phyloP scores from a whole-genome alignment of 53 echinoderm and acorn worm species.

The Holothuria leucospilota region DNA sequence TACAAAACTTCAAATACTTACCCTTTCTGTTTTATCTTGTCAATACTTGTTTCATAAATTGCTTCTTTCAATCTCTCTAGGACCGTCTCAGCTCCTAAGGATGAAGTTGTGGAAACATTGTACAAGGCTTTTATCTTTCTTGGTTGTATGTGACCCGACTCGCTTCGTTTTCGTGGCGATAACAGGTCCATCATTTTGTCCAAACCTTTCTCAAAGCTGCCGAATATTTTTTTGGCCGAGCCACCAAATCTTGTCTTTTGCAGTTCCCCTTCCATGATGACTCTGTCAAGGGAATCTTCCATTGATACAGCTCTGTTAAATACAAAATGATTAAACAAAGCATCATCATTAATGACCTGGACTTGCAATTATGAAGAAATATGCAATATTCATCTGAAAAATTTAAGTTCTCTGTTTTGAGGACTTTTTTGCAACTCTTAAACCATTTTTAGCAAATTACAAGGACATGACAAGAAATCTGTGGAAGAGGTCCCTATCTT shows the following conservation, averaged over 20 bases:
- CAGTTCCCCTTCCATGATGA: constrained; percentile 56
- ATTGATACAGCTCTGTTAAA: constrained; percentile 90
- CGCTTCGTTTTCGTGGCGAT: constrained; percentile 82
- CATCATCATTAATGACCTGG: neutral
- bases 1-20: constrained; percentile 37
- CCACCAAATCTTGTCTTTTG: constrained; percentile 78
- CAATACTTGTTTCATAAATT: constrained; percentile 74
- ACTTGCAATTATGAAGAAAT: neutral
- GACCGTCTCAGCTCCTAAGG: constrained; percentile 83
- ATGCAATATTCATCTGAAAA: too few species aligned
- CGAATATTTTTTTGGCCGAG: constrained; percentile 99
- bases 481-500: too few species aligned
- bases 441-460: too few species aligned
- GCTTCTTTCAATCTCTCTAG: constrained; percentile 88
- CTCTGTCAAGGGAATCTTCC: constrained; percentile 83
- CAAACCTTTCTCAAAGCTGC: constrained; percentile 98
- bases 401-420: too few species aligned
- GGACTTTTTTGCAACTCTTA: too few species aligned
- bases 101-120: constrained; percentile 94
- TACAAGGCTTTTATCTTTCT: constrained; percentile 97
- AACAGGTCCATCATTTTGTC: constrained; percentile 91
- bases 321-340: constrained; percentile 5
- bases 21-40: constrained; percentile 96
- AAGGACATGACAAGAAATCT: too few species aligned
- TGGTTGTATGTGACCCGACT: constrained; percentile 77